phyloP scores from a whole-genome alignment of 2,797 vertebrate genomes.

The Clarias pachynema region DNA sequence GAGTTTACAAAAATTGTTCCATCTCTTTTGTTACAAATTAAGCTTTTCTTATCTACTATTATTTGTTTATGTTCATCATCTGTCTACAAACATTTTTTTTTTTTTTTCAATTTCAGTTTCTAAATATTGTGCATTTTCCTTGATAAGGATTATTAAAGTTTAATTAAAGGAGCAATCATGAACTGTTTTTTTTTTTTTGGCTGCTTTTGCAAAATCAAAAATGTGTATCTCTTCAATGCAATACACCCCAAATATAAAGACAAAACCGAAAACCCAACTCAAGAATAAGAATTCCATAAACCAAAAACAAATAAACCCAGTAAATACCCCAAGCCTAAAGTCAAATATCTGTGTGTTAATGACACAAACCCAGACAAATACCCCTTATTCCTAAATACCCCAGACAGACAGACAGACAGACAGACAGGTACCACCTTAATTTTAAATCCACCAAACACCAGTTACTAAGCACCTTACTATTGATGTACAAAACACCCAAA shows the following conservation, averaged over 20 bases:
- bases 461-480: neutral
- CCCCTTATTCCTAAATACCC: neutral
- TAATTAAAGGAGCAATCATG: neutral
- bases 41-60: neutral
- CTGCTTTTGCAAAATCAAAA: neutral
- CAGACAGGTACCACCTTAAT: neutral
- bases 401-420: too few relatives aligned
- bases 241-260: neutral
- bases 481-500: neutral
- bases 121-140: neutral
- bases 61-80: neutral
- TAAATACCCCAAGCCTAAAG: neutral
- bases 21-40: neutral
- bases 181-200: neutral
- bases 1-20: too few relatives aligned
- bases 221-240: neutral
- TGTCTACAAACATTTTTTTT: neutral
- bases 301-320: neutral
- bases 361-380: neutral
- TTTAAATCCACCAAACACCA: neutral
- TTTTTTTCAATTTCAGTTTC: neutral
- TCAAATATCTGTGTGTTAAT: neutral
- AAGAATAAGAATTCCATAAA: neutral
- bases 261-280: neutral
- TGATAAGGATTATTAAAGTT: neutral